phyloP scores from a whole-genome alignment of 2,888 invertebrate genomes.

The Drosophila macrospina region DNA sequence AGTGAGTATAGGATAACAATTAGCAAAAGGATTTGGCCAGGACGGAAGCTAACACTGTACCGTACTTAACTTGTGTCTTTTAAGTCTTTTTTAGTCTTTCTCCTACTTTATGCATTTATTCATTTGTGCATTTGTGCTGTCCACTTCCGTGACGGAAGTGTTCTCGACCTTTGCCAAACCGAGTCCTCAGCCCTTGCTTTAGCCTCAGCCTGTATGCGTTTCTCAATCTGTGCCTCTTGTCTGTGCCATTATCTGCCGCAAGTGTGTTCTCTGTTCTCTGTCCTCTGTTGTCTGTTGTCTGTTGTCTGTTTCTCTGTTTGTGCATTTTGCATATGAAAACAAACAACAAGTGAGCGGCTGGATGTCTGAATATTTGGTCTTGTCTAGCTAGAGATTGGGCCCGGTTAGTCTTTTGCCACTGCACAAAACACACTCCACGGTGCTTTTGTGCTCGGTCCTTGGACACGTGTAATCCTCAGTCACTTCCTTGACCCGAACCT shows the following conservation, averaged over 20 bases:
- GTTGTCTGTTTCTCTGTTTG: conserved; percentile 33
- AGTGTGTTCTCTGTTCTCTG: conserved; percentile 31
- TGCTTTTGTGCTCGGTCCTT: conserved; percentile 53
- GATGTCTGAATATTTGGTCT: conserved; percentile 15
- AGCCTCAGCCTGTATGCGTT: conserved; percentile 1
- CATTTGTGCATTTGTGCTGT: conserved; percentile 14
- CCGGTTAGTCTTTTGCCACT: conserved; percentile 59
- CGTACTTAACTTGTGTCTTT: conserved; percentile 78
- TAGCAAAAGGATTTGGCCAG: conserved; percentile 73
- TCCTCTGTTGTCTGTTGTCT: background rate
- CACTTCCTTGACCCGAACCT: conserved; percentile 57
- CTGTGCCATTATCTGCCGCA: conserved; percentile 46
- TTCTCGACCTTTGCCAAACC: conserved; percentile 24
- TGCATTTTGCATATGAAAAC: conserved; percentile 78
- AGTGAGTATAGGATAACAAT: conserved; percentile 73
- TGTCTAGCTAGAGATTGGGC: conserved; percentile 2
- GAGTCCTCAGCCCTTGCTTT: conserved; percentile 16
- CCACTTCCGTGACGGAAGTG: conserved; percentile 76
- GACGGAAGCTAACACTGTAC: conserved; percentile 69
- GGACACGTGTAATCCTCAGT: conserved; percentile 70
- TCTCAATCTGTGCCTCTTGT: conserved; percentile 30
- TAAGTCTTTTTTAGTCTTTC: conserved; percentile 23
- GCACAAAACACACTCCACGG: conserved; percentile 27
- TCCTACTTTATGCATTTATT: background rate
- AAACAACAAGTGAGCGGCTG: conserved; percentile 72